Conservation (phyloP, 2,113 vertebrate genomes). For the Periophthalmodon schlosseri region DNA sequence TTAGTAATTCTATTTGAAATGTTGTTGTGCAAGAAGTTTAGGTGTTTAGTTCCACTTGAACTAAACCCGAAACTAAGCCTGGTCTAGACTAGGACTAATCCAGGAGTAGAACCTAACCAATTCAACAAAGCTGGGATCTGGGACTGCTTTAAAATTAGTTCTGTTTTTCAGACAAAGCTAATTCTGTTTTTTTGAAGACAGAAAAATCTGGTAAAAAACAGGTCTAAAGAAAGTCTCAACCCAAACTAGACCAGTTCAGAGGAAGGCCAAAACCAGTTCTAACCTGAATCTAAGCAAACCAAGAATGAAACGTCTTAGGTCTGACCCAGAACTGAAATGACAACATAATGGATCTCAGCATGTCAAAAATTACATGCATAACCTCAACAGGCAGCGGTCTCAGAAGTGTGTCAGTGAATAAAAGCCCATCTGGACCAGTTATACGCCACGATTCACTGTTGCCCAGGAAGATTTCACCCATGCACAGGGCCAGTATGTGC, state of each 20-base stretch:
- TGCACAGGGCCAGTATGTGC: background rate
- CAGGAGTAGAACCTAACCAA: no score
- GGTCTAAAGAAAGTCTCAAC: background rate
- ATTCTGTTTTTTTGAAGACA: no score
- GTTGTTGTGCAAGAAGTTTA: no score
- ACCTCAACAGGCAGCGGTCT: background rate
- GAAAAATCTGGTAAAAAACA: background rate
- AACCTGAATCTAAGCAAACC: background rate
- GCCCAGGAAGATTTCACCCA: slow-evolving; percentile 16
- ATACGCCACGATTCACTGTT: slow-evolving; percentile 18
- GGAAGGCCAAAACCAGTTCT: background rate
- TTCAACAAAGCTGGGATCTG: no score
- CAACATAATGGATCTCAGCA: slow-evolving; percentile 5
- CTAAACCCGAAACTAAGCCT: no score
- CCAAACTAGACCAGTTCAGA: background rate
- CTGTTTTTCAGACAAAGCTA: no score
- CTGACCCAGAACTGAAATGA: background rate
- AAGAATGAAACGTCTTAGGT: background rate
- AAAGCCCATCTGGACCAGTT: slow-evolving; percentile 22
- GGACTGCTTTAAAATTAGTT: no score
- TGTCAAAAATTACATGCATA: slow-evolving; percentile 10
- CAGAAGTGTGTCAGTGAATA: slow-evolving; percentile 11
- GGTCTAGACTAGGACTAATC: no score
- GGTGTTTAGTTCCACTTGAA: no score
- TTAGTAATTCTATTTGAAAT: no score